Base-by-base conservation (phyloP, 2,888 invertebrate species). In the Nipponacmea schrenckii region DNA sequence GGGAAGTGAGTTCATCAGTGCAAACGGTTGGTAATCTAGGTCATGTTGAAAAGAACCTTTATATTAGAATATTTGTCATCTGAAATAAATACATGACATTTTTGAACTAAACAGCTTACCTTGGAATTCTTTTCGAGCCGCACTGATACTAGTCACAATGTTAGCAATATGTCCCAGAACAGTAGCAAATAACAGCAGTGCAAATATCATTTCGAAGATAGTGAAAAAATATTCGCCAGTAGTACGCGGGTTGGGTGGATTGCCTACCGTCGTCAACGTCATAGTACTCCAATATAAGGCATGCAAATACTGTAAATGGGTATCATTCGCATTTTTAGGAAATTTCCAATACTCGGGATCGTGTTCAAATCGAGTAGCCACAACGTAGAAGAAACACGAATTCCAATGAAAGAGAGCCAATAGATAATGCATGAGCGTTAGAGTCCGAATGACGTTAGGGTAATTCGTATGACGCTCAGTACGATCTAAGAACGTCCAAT, bases 401-500 rank as follows among this genome's bases (percentile, higher is more conserved):
- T 98, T 98, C 98, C 98, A 98, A 92, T 98, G 98, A 91, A 98
- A 98, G 91, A 98, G 96, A 91, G 97, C 97, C 91, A 97, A 92
- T 88, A 97, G 93, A 92, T 97, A 97, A 92, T 97, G 97, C 73
- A 89, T 81, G 39, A 89, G 78, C 8, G 88, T 86, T 8, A 87
- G 67, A 0, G 89, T 87, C n/a, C 90, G 81, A 68, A 90, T 96
- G 87, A 97, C 92, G 91, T 98, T 98, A 80, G 98, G 98, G 91
- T 97, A 98, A 92, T 98, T 98, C 84, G 98, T 98, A 89, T 98
- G 98, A 79, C 98, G 93, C 90, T 98, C 98, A 72, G 97, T 98
- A 83, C 97, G 93, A 91, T 98, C 98, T 94, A 98, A 94, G 90
- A 98, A 98, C 85, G 96, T 95, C 97, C 97, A 98, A 90, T 97